Percentiles rank a stretch among this genome's conserved stretches.
phyloP scores from a whole-genome alignment of 37 sponge, comb jelly and placozoan genomes.

The Ephydatia muelleri region DNA sequence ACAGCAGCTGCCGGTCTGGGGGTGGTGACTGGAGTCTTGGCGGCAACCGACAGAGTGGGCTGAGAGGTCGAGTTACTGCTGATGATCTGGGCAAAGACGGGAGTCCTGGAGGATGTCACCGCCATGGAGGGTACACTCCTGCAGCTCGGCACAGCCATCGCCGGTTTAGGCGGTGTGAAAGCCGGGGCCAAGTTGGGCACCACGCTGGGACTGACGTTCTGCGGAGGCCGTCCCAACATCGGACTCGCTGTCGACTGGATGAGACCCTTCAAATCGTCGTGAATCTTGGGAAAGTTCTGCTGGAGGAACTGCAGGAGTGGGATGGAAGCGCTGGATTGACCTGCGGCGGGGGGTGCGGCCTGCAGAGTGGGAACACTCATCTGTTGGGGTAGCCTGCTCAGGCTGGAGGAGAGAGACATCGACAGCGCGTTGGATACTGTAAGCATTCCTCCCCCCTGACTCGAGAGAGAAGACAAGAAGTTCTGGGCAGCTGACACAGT shows the following conservation, averaged over 20 bases:
- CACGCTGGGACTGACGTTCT: background rate
- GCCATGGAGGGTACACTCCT: background rate
- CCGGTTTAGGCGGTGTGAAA: constrained; percentile 22
- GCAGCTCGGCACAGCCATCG: background rate
- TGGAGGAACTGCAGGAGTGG: constrained; percentile 52
- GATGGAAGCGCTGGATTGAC: background rate
- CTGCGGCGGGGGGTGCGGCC: no score
- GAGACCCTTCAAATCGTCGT: constrained; percentile 3
- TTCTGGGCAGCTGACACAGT: background rate
- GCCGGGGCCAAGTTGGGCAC: constrained; percentile 19
- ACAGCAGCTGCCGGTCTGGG: background rate
- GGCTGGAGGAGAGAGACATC: background rate
- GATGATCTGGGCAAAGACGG: constrained; percentile 39
- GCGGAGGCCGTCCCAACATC: background rate
- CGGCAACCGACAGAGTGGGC: background rate
- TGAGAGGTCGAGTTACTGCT: background rate
- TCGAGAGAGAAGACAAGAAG: background rate
- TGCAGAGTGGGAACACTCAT: background rate
- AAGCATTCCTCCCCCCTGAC: background rate
- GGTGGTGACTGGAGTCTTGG: background rate
- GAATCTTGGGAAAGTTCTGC: constrained; percentile 33
- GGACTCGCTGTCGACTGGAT: background rate
- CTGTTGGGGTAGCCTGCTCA: background rate
- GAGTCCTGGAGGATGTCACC: background rate
- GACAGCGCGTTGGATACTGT: background rate